A percentile compares a stretch with the other conserved stretches of the same genome.
Conservation (phyloP, 2,113 vertebrate species). For the Callospermophilus lateralis region DNA sequence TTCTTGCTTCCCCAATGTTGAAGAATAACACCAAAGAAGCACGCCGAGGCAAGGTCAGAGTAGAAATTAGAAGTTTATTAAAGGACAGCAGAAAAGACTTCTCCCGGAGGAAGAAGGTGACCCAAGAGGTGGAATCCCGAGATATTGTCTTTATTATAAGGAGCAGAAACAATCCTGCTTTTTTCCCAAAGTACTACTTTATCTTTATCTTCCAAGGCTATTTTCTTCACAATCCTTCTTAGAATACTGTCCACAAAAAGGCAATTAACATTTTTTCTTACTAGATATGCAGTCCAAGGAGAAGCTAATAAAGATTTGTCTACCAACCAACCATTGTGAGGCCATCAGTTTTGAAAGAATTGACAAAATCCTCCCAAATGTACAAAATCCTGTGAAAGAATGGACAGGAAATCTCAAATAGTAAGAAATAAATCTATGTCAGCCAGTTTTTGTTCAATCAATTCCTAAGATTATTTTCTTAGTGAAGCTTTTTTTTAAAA, state of each 20-base stretch:
- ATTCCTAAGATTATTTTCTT: neutral
- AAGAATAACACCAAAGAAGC: too few species aligned
- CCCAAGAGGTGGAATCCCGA: too few species aligned
- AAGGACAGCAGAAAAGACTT: too few species aligned
- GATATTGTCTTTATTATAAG: neutral
- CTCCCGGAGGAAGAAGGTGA: too few species aligned
- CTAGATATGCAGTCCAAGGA: neutral
- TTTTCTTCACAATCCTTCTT: neutral
- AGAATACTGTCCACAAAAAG: neutral
- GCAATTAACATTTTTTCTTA: neutral
- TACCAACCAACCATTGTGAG: neutral
- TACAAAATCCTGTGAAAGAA: neutral
- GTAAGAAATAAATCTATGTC: neutral
- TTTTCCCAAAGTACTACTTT: neutral
- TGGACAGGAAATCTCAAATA: neutral
- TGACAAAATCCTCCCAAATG: neutral
- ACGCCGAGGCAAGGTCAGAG: too few species aligned
- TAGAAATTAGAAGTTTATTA: too few species aligned
- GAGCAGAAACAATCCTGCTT: neutral
- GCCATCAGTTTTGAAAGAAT: neutral
- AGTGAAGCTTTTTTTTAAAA: neutral
- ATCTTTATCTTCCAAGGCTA: neutral
- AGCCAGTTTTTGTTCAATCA: neutral
- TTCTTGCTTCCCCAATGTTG: too few species aligned
- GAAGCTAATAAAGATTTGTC: neutral